These are phyloP conservation scores for Hypolimnas misippus DNA, from an alignment of 2,888 invertebrate genomes.

Conservation along the genomic window DNA sequence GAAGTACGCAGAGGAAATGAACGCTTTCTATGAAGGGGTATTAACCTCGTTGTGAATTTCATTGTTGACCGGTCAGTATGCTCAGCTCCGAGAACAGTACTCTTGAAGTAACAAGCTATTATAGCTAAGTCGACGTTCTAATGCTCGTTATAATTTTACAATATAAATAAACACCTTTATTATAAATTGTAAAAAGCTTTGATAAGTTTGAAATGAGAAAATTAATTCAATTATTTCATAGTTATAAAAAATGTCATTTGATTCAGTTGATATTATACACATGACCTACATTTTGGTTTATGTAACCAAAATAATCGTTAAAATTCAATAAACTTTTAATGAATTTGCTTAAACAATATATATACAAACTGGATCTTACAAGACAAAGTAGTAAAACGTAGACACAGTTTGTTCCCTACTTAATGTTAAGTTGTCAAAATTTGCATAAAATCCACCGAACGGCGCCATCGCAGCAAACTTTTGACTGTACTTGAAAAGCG, in stretches of 20 bases:
- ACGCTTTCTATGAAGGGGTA: constrained; percentile 64
- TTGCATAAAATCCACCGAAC: constrained; percentile 76
- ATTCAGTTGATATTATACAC: neutral
- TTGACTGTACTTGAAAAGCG: constrained; percentile 71
- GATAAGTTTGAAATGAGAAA: too few relatives aligned
- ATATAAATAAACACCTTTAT: too few relatives aligned
- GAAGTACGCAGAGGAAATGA: constrained; percentile 66
- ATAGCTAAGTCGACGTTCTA: constrained; percentile 3
- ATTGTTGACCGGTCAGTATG: constrained; percentile 45
- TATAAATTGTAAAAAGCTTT: too few relatives aligned
- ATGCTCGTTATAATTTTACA: neutral
- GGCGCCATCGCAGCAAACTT: constrained; percentile 67
- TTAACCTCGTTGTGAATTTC: constrained; percentile 52
- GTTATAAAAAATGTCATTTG: too few relatives aligned
- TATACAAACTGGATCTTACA: constrained; percentile 40
- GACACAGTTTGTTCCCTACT: constrained; percentile 69
- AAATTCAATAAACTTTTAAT: constrained; percentile 31
- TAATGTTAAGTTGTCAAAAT: constrained; percentile 68
- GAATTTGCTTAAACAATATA: constrained; percentile 39
- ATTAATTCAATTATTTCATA: too few relatives aligned
- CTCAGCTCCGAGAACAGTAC: constrained; percentile 18
- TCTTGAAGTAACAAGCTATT: constrained; percentile 22
- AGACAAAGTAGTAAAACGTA: constrained; percentile 63
- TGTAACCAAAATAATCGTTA: neutral
- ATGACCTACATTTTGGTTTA: neutral